Evolutionary conservation across 2,888 invertebrate genomes (phyloP).

Genomic region (Ceramica pisi): DNA sequence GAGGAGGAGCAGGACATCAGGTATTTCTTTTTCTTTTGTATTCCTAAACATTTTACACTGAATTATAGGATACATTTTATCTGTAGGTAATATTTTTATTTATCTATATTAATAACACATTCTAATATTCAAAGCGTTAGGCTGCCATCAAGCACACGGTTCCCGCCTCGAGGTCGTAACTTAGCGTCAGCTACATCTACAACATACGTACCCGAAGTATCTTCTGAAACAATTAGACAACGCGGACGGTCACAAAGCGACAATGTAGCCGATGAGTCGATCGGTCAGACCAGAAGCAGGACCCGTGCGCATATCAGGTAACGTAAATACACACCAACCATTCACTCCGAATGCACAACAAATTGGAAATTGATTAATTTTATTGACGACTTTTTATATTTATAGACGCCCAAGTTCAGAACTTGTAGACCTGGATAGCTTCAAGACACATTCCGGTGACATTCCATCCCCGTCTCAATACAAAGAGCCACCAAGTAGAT

Average conservation of each 20-base stretch:
- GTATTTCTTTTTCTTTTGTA: slow-evolving; percentile 69
- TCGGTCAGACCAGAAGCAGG: slow-evolving; percentile 88
- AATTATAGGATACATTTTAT: slow-evolving; percentile 20
- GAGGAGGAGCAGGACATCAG: slow-evolving; percentile 86
- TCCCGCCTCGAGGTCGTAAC: slow-evolving; percentile 93
- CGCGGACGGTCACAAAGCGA: slow-evolving; percentile 85
- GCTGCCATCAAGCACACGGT: slow-evolving; percentile 96
- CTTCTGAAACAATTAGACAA: slow-evolving; percentile 85
- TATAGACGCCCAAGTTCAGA: slow-evolving; percentile 94
- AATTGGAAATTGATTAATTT: not conserved
- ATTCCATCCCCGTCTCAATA: slow-evolving; percentile 89
- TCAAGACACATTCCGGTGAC: slow-evolving; percentile 93
- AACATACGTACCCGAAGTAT: slow-evolving; percentile 85
- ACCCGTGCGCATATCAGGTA: slow-evolving; percentile 92
- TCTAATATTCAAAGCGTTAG: slow-evolving; percentile 79
- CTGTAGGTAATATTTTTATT: not conserved
- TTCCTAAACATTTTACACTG: slow-evolving; percentile 18
- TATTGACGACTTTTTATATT: slow-evolving; percentile 44
- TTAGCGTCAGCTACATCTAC: slow-evolving; percentile 86
- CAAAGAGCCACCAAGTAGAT: slow-evolving; percentile 86
- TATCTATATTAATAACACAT: slow-evolving; percentile 48
- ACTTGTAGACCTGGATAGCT: slow-evolving; percentile 95
- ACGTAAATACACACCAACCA: slow-evolving; percentile 20
- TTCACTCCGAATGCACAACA: slow-evolving; percentile 18
- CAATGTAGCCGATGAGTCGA: slow-evolving; percentile 87